Conservation (phyloP, 1,140 invertebrate species). For the Dolichoris vasculosae region DNA sequence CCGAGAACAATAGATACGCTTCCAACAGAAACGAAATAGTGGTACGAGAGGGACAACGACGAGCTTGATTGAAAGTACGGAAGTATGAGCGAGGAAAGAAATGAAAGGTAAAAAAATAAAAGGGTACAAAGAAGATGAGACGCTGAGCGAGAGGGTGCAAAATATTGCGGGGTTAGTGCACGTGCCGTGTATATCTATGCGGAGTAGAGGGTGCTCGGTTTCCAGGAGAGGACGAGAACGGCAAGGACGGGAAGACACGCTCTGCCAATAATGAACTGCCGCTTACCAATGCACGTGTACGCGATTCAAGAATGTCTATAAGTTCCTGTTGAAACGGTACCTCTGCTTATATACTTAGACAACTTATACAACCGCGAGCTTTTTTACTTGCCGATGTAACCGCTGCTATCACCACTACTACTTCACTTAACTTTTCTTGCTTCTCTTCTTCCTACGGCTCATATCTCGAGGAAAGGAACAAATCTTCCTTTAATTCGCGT, state of each 20-base stretch:
- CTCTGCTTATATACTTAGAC: too few relatives aligned
- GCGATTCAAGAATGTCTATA: not conserved
- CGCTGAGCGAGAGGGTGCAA: conserved; percentile 36
- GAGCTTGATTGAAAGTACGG: conserved; percentile 53
- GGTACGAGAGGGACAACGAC: not conserved
- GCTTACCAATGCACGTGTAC: not conserved
- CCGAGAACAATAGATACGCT: conserved; percentile 5
- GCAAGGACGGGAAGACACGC: conserved; percentile 61
- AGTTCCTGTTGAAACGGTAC: not conserved
- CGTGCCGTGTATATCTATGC: not conserved
- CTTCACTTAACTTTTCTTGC: not conserved
- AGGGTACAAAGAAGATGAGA: conserved; percentile 50
- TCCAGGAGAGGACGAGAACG: conserved; percentile 58
- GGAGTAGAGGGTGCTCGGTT: conserved; percentile 48
- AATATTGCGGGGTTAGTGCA: conserved; percentile 1
- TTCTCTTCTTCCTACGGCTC: not conserved
- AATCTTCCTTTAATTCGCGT: too few relatives aligned
- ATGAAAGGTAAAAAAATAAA: conserved; percentile 34
- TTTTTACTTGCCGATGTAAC: not conserved
- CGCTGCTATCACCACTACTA: too few relatives aligned
- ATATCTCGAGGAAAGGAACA: too few relatives aligned
- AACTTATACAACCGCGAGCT: not conserved
- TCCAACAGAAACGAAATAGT: not conserved
- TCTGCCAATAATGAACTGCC: conserved; percentile 64
- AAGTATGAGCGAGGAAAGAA: conserved; percentile 38